A percentile compares a stretch with the other conserved stretches of the same genome.
Evolutionary conservation across 2,797 vertebrate species (phyloP).

Genomic region (Phalloptychus januarius): DNA sequence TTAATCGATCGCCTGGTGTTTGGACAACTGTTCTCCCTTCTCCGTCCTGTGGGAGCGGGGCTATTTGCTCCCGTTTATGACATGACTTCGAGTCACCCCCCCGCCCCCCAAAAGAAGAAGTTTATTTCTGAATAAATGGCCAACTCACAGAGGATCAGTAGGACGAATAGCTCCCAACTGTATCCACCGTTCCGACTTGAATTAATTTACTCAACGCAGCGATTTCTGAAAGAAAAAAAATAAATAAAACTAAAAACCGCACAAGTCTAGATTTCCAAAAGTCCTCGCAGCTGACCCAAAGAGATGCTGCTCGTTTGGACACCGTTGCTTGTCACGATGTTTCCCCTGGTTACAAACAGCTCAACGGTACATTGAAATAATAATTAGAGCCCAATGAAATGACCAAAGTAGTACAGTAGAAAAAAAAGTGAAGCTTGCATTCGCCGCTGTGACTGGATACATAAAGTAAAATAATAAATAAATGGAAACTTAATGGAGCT

Average conservation of each 20-base stretch:
- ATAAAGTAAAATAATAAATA: neutral
- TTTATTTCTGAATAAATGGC: neutral
- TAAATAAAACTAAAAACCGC: neutral
- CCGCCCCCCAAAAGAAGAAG: neutral
- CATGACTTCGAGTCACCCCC: neutral
- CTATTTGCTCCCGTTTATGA: neutral
- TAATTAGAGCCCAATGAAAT: conserved; percentile 1
- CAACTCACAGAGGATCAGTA: neutral
- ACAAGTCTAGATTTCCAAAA: neutral
- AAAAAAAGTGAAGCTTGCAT: neutral
- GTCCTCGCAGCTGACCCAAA: conserved; percentile 20
- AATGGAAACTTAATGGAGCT: neutral
- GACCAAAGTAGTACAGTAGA: neutral
- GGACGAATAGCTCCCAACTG: neutral
- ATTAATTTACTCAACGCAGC: neutral
- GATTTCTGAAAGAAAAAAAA: neutral
- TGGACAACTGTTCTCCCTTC: conserved; percentile 53
- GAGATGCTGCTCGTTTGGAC: conserved; percentile 22
- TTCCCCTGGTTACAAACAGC: conserved; percentile 9
- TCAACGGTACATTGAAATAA: conserved; percentile 49
- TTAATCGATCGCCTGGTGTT: conserved; percentile 59
- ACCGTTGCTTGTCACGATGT: conserved; percentile 7
- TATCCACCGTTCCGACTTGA: neutral
- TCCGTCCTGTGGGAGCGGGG: conserved; percentile 13
- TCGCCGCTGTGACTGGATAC: neutral